Evolutionary conservation across 1,140 invertebrate genomes (phyloP), one percentile per base, ranked within the genome.

Genomic region (Pinna nobilis): DNA sequence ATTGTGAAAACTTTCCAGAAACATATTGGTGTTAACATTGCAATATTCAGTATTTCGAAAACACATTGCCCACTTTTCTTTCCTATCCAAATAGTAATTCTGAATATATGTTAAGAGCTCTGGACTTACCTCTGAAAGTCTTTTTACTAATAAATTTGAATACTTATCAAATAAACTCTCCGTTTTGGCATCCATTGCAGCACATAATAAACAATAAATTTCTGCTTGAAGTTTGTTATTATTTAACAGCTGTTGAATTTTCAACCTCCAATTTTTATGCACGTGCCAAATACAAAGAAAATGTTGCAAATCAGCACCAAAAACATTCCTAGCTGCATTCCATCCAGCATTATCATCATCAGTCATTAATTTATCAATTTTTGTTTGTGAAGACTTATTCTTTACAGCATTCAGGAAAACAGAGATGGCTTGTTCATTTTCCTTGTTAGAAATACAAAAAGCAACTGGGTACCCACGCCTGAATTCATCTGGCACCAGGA

Each of bases 401-500:
- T 28, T 30, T 20, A 55, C 65, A 23, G 65, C 32, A 53, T 51
- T 53, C 23, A 67, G 41, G 20, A 67, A 67, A 15, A 67, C 35
- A 23, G 53, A 57, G 18, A 57, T 57, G 30, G 30, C 30, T 3
- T 57, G 23, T 57, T 57, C 0, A 28, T 57, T 33, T 57, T 57
- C 53, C 32, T 33, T 57, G 32, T 1, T 1, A 57, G 1, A 57
- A 28, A 30, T 2, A 30, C 25, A 30, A 57, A 57, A 57, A 25
- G 20, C 53, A 6, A 67, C 50, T 39, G 65, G 65, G 20, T 67
- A 67, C 33, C 50, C 65, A 23, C 55, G 41, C 32, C 51, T 33
- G 39, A 39, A 67, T 39, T 28, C 30, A 30, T 28, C 7, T 28
- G 25, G 53, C 23, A 57, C 25, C 25, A 57, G 3, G 6, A 28